Percentiles rank a stretch among this genome's conserved stretches.
Evolutionary conservation across 2,113 vertebrate genomes (phyloP).

Genomic region (Pheucticus melanocephalus): DNA sequence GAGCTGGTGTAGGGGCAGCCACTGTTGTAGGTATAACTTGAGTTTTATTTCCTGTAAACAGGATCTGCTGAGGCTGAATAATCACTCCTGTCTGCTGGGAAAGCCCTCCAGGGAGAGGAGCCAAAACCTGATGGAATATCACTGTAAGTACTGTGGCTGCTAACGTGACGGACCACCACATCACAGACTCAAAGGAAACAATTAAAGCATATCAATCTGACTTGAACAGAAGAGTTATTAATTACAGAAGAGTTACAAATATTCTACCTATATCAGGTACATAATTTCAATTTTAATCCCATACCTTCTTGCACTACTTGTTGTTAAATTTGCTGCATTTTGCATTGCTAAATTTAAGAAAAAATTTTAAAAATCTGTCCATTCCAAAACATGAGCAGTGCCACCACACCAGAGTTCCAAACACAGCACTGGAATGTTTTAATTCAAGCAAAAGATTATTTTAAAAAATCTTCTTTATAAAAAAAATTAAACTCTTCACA

Average conservation of each 20-base stretch:
- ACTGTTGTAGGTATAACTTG: constrained; percentile 90
- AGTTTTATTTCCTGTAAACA: constrained; percentile 94
- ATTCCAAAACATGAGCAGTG: not conserved
- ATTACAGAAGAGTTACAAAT: not conserved
- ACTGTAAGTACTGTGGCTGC: not conserved
- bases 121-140: constrained; percentile 81
- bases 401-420: not conserved
- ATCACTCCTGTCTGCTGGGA: constrained; percentile 96
- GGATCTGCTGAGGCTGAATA: constrained; percentile 97
- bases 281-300: not conserved
- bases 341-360: not conserved
- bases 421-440: not conserved
- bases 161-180: not conserved
- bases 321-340: not conserved
- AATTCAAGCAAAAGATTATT: not conserved
- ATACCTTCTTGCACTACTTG: not conserved
- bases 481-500: not conserved
- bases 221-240: not conserved
- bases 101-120: constrained; percentile 90
- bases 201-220: not conserved
- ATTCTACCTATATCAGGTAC: not conserved
- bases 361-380: not conserved
- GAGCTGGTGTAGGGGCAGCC: constrained; percentile 78
- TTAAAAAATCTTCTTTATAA: not conserved
- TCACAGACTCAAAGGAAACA: not conserved